Conservation (phyloP, 2,888 invertebrate species). For the Glomeris marginata region DNA sequence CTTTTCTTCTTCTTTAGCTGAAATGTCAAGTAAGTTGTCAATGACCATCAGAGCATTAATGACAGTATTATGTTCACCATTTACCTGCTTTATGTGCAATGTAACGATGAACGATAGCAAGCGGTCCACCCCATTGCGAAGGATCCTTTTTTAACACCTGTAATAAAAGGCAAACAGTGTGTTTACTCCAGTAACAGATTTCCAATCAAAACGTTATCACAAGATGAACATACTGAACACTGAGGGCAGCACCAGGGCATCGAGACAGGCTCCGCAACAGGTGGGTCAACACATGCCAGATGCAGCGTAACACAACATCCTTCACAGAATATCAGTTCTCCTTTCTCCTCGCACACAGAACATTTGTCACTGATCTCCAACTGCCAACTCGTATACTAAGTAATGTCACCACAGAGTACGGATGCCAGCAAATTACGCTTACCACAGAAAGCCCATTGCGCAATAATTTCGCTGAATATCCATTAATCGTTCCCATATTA, state of each 20-base stretch:
- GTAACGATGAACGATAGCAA: constrained; percentile 11
- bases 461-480: not conserved
- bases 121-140: constrained; percentile 4
- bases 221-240: constrained; percentile 5
- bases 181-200: not conserved
- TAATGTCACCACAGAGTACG: not conserved
- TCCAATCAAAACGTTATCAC: not conserved
- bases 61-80: not conserved
- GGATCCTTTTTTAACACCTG: constrained; percentile 5
- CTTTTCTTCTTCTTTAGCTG: constrained; percentile 9
- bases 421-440: not conserved
- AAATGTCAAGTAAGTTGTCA: not conserved
- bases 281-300: constrained; percentile 7
- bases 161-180: not conserved
- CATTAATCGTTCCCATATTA: constrained; percentile 1
- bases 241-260: constrained; percentile 12
- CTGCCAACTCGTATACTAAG: constrained; percentile 1
- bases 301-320: constrained; percentile 10
- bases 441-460: constrained; percentile 7
- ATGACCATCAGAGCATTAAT: not conserved
- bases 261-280: not conserved
- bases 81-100: constrained; percentile 12
- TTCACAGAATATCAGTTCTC: constrained; percentile 12
- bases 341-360: constrained; percentile 7
- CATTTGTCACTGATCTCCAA: constrained; percentile 5